phyloP scores from a whole-genome alignment of 1,140 invertebrate genomes.

The Meloidogyne floridensis region DNA sequence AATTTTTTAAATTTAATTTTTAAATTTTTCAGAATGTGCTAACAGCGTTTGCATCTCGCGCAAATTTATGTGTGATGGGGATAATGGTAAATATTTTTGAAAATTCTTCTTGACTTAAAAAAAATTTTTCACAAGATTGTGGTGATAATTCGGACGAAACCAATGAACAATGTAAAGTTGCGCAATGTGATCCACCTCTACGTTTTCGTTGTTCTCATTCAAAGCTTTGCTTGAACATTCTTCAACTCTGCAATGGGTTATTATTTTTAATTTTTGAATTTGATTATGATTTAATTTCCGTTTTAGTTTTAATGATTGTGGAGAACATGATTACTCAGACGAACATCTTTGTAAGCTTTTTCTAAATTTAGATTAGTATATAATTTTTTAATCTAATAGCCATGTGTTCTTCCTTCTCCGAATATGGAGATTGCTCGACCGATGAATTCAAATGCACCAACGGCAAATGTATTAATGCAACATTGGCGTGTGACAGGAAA shows the following conservation, averaged over 20 bases:
- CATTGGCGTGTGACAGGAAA: conserved; percentile 90
- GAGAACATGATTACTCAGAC: conserved; percentile 58
- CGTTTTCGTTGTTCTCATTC: conserved; percentile 64
- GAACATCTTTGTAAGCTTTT: conserved; percentile 39
- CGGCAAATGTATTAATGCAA: conserved; percentile 82
- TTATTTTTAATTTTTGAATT: neutral
- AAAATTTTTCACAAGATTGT: conserved; percentile 54
- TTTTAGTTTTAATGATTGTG: conserved; percentile 56
- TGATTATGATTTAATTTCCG: neutral
- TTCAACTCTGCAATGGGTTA: conserved; percentile 59
- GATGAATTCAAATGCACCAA: conserved; percentile 74
- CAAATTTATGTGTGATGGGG: conserved; percentile 59
- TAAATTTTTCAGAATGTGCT: conserved; percentile 41
- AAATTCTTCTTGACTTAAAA: conserved; percentile 29
- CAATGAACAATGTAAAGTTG: conserved; percentile 56
- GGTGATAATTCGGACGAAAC: conserved; percentile 65
- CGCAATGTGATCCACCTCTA: conserved; percentile 60
- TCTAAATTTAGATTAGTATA: neutral
- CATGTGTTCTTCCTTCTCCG: conserved; percentile 66
- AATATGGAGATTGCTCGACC: conserved; percentile 67
- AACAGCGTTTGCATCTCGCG: conserved; percentile 61
- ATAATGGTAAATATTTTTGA: conserved; percentile 2
- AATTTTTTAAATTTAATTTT: neutral
- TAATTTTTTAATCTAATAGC: neutral
- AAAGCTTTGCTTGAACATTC: conserved; percentile 59